A percentile compares a stretch with the other conserved stretches of the same genome.
Evolutionary conservation across 2,888 invertebrate species (phyloP).

Genomic region (Chloroclysta siterata): DNA sequence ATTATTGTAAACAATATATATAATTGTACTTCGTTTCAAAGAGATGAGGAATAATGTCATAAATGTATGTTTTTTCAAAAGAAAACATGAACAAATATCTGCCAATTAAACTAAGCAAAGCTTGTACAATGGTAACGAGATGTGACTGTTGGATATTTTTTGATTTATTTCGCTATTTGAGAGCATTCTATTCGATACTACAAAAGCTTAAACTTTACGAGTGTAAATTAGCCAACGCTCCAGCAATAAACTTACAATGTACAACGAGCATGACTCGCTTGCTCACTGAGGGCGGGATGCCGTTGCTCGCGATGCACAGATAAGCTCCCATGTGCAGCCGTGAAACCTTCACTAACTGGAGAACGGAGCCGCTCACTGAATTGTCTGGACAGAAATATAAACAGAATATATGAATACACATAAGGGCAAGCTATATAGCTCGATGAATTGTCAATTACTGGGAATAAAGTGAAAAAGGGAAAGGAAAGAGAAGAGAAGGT

Average conservation of each 20-base stretch:
- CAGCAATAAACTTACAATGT: conserved; percentile 88
- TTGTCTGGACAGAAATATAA: conserved; percentile 73
- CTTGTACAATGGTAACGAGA: too few relatives aligned
- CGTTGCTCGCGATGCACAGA: conserved; percentile 91
- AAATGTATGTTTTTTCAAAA: too few relatives aligned
- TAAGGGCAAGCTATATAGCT: neutral
- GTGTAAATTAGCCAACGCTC: conserved; percentile 17
- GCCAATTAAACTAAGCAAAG: too few relatives aligned
- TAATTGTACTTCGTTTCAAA: too few relatives aligned
- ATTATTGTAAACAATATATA: too few relatives aligned
- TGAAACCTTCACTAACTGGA: conserved; percentile 88
- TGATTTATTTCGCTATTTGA: neutral
- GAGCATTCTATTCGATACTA: conserved; percentile 4
- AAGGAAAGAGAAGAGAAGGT: too few relatives aligned
- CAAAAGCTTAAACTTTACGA: conserved; percentile 12
- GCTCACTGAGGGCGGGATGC: conserved; percentile 92
- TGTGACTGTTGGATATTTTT: neutral
- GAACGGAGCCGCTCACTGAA: conserved; percentile 87
- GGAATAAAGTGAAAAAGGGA: too few relatives aligned
- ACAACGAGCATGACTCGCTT: conserved; percentile 92
- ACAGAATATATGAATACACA: conserved; percentile 2
- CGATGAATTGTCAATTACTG: too few relatives aligned
- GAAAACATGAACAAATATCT: too few relatives aligned
- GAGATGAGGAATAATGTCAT: too few relatives aligned
- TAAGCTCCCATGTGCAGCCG: conserved; percentile 91